phyloP scores from a whole-genome alignment of 2,797 vertebrate genomes.

The Urocyon cinereoargenteus region DNA sequence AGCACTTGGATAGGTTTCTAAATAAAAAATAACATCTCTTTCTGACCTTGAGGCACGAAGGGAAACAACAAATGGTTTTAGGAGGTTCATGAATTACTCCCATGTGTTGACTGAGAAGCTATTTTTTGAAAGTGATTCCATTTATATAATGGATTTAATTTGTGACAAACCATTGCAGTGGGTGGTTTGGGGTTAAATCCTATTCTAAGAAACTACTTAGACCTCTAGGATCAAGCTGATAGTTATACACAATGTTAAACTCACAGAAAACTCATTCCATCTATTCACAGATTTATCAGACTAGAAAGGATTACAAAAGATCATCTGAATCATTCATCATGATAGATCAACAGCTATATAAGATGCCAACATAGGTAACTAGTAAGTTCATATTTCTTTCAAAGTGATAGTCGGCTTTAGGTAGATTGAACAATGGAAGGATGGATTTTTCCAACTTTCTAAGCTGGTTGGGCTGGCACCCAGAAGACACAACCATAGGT shows the following conservation, averaged over 20 bases:
- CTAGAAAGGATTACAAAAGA: conserved; percentile 26
- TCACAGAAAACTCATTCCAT: not conserved
- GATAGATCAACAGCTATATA: not conserved
- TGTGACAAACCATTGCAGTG: not conserved
- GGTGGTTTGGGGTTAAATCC: conserved; percentile 18
- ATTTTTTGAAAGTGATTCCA: conserved; percentile 59
- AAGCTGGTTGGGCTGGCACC: not conserved
- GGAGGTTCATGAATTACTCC: conserved; percentile 14
- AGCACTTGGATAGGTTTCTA: not conserved
- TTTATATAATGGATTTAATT: conserved; percentile 46
- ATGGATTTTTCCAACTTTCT: not conserved
- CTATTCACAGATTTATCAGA: not conserved
- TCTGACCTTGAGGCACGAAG: conserved; percentile 49
- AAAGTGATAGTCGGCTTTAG: not conserved
- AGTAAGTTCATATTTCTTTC: not conserved
- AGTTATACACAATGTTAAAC: not conserved
- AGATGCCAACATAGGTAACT: not conserved
- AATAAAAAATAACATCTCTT: conserved; percentile 34
- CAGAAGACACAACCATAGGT: not conserved
- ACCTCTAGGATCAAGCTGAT: conserved; percentile 28
- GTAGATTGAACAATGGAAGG: conserved; percentile 24
- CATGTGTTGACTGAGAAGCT: conserved; percentile 31
- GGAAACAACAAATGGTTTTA: conserved; percentile 40
- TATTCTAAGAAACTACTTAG: conserved; percentile 6
- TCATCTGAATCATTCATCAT: not conserved